These are phyloP conservation scores for Gasterosteus aculeatus DNA, from an alignment of 2,113 vertebrate genomes.

Conservation along the genomic window DNA sequence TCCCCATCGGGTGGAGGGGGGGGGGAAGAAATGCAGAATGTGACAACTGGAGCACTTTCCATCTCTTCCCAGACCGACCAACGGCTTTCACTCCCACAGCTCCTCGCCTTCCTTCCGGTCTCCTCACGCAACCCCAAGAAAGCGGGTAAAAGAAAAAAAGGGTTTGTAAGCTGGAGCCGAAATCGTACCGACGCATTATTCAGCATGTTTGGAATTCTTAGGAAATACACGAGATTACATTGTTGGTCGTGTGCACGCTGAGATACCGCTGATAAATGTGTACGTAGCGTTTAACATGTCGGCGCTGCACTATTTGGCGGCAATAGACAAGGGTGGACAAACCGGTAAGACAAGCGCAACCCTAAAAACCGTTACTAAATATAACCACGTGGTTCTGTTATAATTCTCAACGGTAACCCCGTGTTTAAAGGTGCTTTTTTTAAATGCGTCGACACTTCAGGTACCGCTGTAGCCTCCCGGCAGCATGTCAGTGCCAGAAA, in stretches of 20 bases:
- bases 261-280: not conserved
- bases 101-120: not conserved
- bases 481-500: not conserved
- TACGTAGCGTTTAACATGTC: no score
- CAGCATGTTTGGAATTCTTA: not conserved
- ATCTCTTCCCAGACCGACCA: slow-evolving; percentile 54
- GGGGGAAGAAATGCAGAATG: slow-evolving; percentile 27
- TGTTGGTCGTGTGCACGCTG: not conserved
- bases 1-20: not conserved
- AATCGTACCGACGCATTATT: not conserved
- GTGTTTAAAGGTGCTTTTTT: not conserved
- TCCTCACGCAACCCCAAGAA: not conserved
- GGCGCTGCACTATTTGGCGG: no score
- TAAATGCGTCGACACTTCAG: not conserved
- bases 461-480: not conserved
- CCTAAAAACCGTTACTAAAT: not conserved
- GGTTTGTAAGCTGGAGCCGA: not conserved
- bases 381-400: not conserved
- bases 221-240: not conserved
- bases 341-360: not conserved
- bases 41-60: slow-evolving; percentile 50
- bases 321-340: not conserved
- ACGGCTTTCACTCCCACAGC: slow-evolving; percentile 44
- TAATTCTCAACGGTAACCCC: not conserved
- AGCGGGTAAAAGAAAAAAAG: no score